A percentile compares a stretch with the other conserved stretches of the same genome.
Conservation (phyloP, 2,888 invertebrate species). For the Gordius sp. region DNA sequence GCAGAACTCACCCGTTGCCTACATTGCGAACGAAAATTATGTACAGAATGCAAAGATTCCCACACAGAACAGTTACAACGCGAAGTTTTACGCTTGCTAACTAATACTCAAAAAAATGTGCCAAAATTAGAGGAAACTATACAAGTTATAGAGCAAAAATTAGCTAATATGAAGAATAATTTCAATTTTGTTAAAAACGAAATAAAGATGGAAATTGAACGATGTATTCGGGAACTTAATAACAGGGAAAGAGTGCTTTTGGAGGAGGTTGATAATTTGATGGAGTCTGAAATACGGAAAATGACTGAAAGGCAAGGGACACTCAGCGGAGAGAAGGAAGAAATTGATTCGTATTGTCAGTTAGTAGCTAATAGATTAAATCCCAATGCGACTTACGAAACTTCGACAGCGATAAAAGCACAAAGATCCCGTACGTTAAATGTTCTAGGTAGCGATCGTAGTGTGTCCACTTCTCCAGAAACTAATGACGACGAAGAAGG, state of each 20-base stretch:
- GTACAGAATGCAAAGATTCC: constrained; percentile 68
- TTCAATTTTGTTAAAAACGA: constrained; percentile 13
- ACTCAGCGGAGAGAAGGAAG: neutral
- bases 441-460: no score
- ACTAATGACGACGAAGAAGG: no score
- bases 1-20: constrained; percentile 40
- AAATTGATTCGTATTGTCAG: constrained; percentile 9
- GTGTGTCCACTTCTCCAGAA: no score
- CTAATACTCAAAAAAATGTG: neutral
- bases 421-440: neutral
- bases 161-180: constrained; percentile 13
- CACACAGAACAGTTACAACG: constrained; percentile 79
- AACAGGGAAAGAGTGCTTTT: neutral
- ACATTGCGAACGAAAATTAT: constrained; percentile 88
- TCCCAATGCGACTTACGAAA: no score
- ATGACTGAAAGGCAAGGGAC: constrained; percentile 4
- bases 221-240: constrained; percentile 13
- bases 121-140: constrained; percentile 15
- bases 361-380: neutral
- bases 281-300: constrained; percentile 15
- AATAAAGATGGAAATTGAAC: constrained; percentile 12
- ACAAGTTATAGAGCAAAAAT: constrained; percentile 9
- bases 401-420: neutral
- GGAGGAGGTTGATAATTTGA: constrained; percentile 9
- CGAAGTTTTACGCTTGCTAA: constrained; percentile 32